Conservation (phyloP, 2,113 vertebrate genomes). For the Gallinago paraguaiae region DNA sequence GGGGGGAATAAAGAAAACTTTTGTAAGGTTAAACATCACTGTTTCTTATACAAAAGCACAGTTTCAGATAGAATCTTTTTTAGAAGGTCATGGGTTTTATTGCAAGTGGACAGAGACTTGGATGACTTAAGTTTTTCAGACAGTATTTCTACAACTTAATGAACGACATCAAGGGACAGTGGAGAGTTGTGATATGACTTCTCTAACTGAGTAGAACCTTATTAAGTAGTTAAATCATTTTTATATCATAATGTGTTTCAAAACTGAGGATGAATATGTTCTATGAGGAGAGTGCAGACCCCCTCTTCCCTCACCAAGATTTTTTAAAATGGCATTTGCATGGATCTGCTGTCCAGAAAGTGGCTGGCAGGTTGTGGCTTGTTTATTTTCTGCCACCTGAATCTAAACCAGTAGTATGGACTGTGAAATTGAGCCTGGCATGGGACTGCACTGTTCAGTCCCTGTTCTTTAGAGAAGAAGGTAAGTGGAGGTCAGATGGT, state of each 20-base stretch:
- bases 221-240: conserved; percentile 22
- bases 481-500: not conserved
- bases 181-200: conserved; percentile 17
- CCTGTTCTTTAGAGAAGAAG: not conserved
- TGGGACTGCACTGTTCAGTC: not conserved
- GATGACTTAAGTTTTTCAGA: not conserved
- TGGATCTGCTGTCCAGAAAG: not conserved
- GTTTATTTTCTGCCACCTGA: not conserved
- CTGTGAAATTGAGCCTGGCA: not conserved
- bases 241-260: conserved; percentile 11
- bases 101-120: not conserved
- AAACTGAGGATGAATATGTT: not conserved
- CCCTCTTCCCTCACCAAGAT: not conserved
- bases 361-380: not conserved
- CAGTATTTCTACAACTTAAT: conserved; percentile 31
- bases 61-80: not conserved
- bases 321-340: not conserved
- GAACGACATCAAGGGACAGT: not conserved
- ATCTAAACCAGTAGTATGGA: not conserved
- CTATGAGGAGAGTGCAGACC: not conserved
- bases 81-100: not conserved
- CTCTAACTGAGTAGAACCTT: conserved; percentile 15
- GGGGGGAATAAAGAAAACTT: not conserved
- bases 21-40: not conserved
- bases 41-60: not conserved